Evolutionary conservation across 2,113 vertebrate species (phyloP), one percentile per base, ranked within the genome.

Genomic region (Amphiprion ocellaris): DNA sequence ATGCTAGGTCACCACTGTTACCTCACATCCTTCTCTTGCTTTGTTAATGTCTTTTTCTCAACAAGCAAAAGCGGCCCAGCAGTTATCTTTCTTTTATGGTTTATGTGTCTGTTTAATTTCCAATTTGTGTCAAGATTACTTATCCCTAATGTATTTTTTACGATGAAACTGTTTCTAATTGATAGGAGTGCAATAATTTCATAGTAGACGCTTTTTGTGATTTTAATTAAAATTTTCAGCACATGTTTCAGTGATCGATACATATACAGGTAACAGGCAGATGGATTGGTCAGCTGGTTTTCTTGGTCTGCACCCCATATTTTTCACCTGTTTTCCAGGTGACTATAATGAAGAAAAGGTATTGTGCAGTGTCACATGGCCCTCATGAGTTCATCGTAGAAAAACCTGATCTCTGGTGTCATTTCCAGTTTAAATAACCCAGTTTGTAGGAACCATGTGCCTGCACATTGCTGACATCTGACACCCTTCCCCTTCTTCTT

Each of bases 381-480:
- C 15, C 33, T 64, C 30, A 54, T 26, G 61, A 28, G 28, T 74
- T 56, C 68, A 49, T 83, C 10, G 0, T 5, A 74, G 52, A 49
- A 49, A 37, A 78, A 60, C 64, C 58, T 77, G 46, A 85, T 63
- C 79, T 69, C n/a, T 72, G 39, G 15, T 87, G 78, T 89, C 76
- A 69, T 88, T 82, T 80, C 79, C 75, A 85, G 70, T 58, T 90
- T 77, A 61, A 52, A 17, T 65, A 86, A 81, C 70, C 19, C 37
- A 76, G 9, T 63, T 90, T 86, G 82, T 69, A 84, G 58, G 86
- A 90, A 88, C 80, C 85, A 87, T 79, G 89, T 86, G 83, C 56
- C 87, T 84, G 73, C 79, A 76, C 66, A 69, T 68, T 75, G 82
- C 77, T 83, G 87, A 90, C 77, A 92, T 90, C 76, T 90, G 87